Base-by-base conservation (phyloP, 37 sponge, comb jelly and placozoan species). In the Agelas oroides region DNA sequence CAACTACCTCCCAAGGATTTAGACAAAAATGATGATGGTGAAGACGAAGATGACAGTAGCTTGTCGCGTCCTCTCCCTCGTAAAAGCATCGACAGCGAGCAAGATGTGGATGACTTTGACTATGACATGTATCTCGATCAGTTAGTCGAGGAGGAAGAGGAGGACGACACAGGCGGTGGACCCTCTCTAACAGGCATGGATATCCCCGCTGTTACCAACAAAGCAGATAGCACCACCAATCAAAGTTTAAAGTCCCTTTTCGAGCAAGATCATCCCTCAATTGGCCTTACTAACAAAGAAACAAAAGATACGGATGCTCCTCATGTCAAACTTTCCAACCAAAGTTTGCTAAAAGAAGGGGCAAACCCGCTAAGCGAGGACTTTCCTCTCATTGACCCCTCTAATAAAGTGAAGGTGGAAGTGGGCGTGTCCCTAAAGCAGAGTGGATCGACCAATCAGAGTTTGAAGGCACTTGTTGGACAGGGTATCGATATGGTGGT, bases 81-180 rank as follows among this genome's bases (percentile, higher is more conserved):
- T 8, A 46, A 46, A 8, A 46, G 46, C 46, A 46, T 46, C 46
- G 46, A 46, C 46, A 68, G 66, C 13, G 57, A 70, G 27, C 24
- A 34, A 0, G 90, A 89, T 20, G 67, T 75, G 40, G 55, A 33
- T 11, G 83, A 72, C 11, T 72, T 59, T 20, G 72, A 84, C 36
- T 89, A 89, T 77, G 90, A 89, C 23, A 57, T 56, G 28, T 89
- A 89, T 52, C 80, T 89, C 5, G 85, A 89, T 35, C 90, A 89
- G 67, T 59, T 89, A 39, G 72, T 60, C 38, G 74, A 89, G 0
- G 90, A 89, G 46, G 89, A 89, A 55, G 88, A 87, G 11, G 79
- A 62, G 32, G 74, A 77, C 1, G 77, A 67, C 0, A 40, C 37
- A 37, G 39, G 31, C n/a, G n/a, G n/a, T 1, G 65, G 53, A 19